Evolutionary conservation across 2,797 vertebrate species (phyloP).

Genomic region (Sphaeramia orbicularis): DNA sequence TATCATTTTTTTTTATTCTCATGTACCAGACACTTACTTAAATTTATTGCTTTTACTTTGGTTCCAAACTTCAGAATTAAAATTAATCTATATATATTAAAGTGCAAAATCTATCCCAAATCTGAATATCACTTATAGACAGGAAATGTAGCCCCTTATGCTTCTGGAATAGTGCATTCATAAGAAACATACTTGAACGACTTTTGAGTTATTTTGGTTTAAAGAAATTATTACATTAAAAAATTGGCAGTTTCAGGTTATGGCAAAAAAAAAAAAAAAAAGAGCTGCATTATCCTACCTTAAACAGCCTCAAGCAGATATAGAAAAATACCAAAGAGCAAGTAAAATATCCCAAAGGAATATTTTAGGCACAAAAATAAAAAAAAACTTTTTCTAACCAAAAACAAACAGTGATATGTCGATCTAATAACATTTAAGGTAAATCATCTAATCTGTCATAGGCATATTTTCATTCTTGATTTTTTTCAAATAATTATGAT

Average conservation of each 20-base stretch:
- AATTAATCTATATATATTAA: slow-evolving; percentile 31
- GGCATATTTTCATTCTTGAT: background rate
- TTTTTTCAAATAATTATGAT: slow-evolving; percentile 39
- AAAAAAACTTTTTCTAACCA: too few species aligned
- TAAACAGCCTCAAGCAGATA: too few species aligned
- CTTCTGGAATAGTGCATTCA: background rate
- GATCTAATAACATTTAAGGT: too few species aligned
- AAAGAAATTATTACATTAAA: background rate
- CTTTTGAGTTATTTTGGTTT: slow-evolving; percentile 27
- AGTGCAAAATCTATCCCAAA: slow-evolving; percentile 26
- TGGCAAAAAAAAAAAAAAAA: too few species aligned
- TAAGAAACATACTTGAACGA: background rate
- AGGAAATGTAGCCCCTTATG: background rate
- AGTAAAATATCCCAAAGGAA: too few species aligned
- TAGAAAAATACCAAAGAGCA: slow-evolving; percentile 1
- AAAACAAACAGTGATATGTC: too few species aligned
- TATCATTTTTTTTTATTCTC: too few species aligned
- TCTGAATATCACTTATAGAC: slow-evolving; percentile 6
- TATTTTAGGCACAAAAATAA: too few species aligned
- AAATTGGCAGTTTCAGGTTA: background rate
- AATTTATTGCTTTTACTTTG: too few species aligned
- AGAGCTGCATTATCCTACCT: too few species aligned
- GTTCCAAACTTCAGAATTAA: background rate
- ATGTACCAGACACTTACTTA: too few species aligned
- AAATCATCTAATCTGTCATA: background rate